Percentiles rank a stretch among this genome's conserved stretches.
phyloP scores from a whole-genome alignment of 2,797 vertebrate species.

The Parambassis ranga region DNA sequence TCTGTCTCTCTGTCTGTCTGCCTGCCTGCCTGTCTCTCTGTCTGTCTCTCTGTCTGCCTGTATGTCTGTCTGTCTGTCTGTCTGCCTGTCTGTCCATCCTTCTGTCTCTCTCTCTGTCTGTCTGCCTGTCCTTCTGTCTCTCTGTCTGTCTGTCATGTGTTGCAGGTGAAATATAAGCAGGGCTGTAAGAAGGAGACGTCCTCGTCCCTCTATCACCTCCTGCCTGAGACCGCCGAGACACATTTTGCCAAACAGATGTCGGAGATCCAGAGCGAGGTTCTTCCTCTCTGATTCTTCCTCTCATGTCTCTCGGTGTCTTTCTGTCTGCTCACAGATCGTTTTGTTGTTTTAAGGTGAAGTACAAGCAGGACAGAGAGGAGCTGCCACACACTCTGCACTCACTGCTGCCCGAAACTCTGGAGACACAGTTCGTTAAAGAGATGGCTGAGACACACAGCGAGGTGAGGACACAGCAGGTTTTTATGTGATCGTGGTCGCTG shows the following conservation, averaged over 20 bases:
- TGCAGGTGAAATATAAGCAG: constrained; percentile 64
- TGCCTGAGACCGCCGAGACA: constrained; percentile 50
- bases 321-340: neutral
- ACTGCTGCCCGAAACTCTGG: constrained; percentile 57
- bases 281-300: neutral
- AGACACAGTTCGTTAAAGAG: constrained; percentile 65
- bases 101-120: too few species aligned
- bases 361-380: constrained; percentile 65
- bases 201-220: constrained; percentile 82
- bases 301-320: accelerated
- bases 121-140: too few species aligned
- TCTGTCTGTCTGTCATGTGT: neutral
- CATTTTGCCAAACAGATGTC: constrained; percentile 46
- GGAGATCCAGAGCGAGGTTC: constrained; percentile 66
- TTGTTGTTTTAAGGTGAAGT: constrained; percentile 47
- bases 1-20: too few species aligned
- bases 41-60: too few species aligned
- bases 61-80: too few species aligned
- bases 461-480: too few species aligned
- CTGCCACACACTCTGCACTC: constrained; percentile 54
- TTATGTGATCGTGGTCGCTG: too few species aligned
- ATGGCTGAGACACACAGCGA: constrained; percentile 74
- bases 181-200: constrained; percentile 73
- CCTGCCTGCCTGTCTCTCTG: too few species aligned
- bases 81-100: too few species aligned